Evolutionary conservation across 2,113 vertebrate species (phyloP), one percentile per base, ranked within the genome.

Genomic region (Falcunculus frontatus): DNA sequence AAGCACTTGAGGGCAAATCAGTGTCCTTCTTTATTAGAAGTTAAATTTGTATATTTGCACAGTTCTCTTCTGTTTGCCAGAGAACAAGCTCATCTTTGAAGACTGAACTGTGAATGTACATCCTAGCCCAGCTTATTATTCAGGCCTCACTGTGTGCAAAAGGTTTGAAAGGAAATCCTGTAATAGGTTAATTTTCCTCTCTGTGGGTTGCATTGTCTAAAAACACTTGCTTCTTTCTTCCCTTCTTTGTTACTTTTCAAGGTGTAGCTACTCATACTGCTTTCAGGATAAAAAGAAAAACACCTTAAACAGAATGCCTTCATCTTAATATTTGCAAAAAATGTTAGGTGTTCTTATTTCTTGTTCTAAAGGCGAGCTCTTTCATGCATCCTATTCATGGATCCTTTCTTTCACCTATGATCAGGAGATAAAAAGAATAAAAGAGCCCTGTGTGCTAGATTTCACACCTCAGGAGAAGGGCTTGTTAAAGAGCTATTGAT

Each of bases 101-200:
- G 67, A 53, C 32, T 52, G 62, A 64, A 60, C 19, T 76, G 37
- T 57, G 62, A 89, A 22, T 2, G 1, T 44, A n/a, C 0, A 2
- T 65, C 16, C 14, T 76, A 46, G 26, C 16, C 6, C 26, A 64
- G 55, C 26, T 76, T 75, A 53, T 82, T 93, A 82, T 65, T 23
- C 59, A 62, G 37, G 19, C 23, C 33, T 94, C 4, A 0, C 41
- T 83, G 33, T 68, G 70, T 80, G 81, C 41, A 39, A 32, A 73
- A 46, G 23, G 64, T 69, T 82, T 89, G 70, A 93, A 93, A 94
- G 37, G 26, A 93, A 93, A 93, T 93, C 37, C 50, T 69, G 21
- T 85, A 91, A 89, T 82, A 95, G 81, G 63, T 91, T 95, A 92
- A 87, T 95, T 95, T 95, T 91, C 57, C 19, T 91, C 89, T 91